Base-by-base conservation (phyloP, 2,113 vertebrate species). In the Nettapus auritus region DNA sequence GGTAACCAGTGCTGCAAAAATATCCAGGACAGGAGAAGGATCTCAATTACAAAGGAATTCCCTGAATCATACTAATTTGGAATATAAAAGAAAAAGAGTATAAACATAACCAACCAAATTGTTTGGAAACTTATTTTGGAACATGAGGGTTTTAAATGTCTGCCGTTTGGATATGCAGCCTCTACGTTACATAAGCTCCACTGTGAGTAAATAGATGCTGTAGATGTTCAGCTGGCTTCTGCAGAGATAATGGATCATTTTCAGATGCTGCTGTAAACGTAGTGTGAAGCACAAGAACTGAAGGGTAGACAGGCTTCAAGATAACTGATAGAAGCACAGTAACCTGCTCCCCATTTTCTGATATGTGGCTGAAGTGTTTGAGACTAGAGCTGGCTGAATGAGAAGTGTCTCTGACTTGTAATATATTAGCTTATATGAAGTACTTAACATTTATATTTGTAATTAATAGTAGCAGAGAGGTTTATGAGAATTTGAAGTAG, bases 191-290 rank as follows among this genome's bases (percentile, higher is more conserved):
- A 55, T 91, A 94, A 91, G 74, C 57, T 89, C 23, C 13, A 22
- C 52, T 66, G 63, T 0, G 1, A 82, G 31, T 84, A 66, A 91
- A 53, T 46, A 76, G 70, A 62, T 82, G 48, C 73, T 90, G 52
- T 84, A 84, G 69, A 86, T 73, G 31, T 60, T 94, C 74, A 82
- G 67, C 70, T 91, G 67, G 75, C 19, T 87, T 94, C 86, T 94
- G 89, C 91, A 85, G 74, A 82, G 57, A 92, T 36, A 91, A 44
- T 5, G 29, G 66, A 78, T 48, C 21, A 13, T 94, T 94, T 94
- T 82, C 94, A 94, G 74, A 28, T 34, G 76, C 76, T 85, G 69
- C 67, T 94, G 86, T 86, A 91, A 86, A 91, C n/a, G 62, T 59
- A 87, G 59, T 2, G 25, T 80, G 89, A 95, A 73, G 50, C 90